These are phyloP conservation scores for Onychorhynchus coronatus DNA, from an alignment of 2,113 vertebrate genomes.

Conservation along the genomic window DNA sequence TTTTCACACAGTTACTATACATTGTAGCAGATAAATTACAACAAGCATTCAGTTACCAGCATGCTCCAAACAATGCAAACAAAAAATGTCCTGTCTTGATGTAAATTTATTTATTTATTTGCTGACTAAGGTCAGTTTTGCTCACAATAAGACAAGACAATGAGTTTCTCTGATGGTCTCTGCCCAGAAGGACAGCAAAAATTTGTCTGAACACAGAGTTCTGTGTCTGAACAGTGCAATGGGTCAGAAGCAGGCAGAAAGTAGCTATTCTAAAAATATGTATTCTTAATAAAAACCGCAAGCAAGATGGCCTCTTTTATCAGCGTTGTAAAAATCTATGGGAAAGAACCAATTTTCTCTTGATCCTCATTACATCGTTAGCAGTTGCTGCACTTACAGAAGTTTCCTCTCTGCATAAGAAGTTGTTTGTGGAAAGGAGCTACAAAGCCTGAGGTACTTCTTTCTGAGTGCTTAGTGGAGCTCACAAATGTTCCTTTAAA, in stretches of 20 bases:
- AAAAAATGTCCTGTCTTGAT: not conserved
- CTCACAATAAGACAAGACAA: not conserved
- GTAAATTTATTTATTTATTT: not conserved
- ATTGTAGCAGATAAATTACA: not conserved
- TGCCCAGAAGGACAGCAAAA: not conserved
- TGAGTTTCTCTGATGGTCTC: not conserved
- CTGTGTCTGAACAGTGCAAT: not conserved
- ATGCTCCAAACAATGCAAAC: not conserved
- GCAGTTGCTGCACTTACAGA: not conserved
- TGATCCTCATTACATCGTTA: not conserved
- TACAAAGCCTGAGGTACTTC: not conserved
- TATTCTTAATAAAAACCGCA: not conserved
- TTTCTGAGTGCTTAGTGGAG: not conserved
- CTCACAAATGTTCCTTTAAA: not conserved
- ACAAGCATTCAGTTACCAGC: not conserved
- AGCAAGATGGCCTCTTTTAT: not conserved
- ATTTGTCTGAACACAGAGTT: not conserved
- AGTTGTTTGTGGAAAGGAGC: not conserved
- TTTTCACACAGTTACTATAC: not conserved
- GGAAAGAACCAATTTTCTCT: not conserved
- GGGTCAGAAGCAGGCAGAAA: not conserved
- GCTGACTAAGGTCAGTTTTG: not conserved
- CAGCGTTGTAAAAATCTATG: not conserved
- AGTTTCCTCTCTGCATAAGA: not conserved
- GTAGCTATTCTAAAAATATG: not conserved